Base-by-base conservation (phyloP, 2,797 vertebrate genomes). In the Chrysolophus pictus region DNA sequence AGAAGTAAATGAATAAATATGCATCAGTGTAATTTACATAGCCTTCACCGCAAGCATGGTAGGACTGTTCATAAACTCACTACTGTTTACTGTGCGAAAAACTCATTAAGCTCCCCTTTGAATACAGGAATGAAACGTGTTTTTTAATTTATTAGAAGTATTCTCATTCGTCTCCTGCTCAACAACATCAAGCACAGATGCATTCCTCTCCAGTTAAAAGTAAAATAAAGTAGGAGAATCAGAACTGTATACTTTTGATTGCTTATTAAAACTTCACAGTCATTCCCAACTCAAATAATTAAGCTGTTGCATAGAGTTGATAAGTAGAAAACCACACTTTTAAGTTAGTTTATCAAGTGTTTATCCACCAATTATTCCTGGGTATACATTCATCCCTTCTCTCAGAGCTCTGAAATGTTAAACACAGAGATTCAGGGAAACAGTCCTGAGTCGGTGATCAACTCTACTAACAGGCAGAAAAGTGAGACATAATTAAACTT, bases 1-100 rank as follows among this genome's bases (percentile, higher is more conserved):
- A 97, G 98, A 97, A 96, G 96, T 56, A 90, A 68, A 94, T 90
- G 93, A 96, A 98, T 98, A 98, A 98, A 98, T 98, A 98, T 98
- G 98, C 96, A 98, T 97, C 79, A 94, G 81, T 91, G 95, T 95
- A 96, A 97, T 98, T 98, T 98, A 96, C 97, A 97, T 60, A 97
- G 95, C 84, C 97, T 98, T 98, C 97, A 97, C 97, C 95, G 96
- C 90, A 93, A 96, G 93, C 93, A 90, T 78, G 89, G 90, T 51
- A 97, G 90, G 60, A 83, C 58, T 35, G 33, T 91, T 96, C 70
- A 46, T 96, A 97, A 97, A 96, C 70, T 96, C 96, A 97, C 97
- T 93, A 95, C 88, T 94, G 87, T 97, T 96, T 95, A 88, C 94
- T 93, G 51, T 77, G 88, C 90, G 95, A 91, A 97, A 97, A 97